Evolutionary conservation across 2,888 invertebrate genomes (phyloP).

Genomic region (Lasioglossum lativentre): DNA sequence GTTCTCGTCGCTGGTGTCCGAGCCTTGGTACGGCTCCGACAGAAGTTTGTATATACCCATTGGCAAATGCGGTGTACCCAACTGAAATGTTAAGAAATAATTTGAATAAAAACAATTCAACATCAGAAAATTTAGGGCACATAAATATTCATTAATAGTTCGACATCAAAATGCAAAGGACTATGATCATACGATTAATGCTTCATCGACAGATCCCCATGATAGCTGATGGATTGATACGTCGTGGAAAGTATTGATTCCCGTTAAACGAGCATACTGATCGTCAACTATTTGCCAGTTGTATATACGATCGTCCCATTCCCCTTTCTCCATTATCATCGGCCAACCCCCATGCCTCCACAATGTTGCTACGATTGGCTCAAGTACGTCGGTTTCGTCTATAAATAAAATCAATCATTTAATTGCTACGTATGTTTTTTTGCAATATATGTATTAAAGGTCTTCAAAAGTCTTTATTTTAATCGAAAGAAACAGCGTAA

Average conservation of each 20-base stretch:
- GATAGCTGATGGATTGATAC: background rate
- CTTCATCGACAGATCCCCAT: background rate
- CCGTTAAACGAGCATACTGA: conserved; percentile 61
- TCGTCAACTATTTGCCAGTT: conserved; percentile 74
- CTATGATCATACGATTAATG: conserved; percentile 23
- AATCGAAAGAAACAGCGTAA: no score
- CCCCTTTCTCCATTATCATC: conserved; percentile 70
- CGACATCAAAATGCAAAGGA: no score
- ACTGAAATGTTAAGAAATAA: conserved; percentile 16
- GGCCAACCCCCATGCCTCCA: conserved; percentile 77
- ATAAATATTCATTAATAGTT: no score
- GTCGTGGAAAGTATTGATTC: conserved; percentile 45
- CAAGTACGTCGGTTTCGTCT: conserved; percentile 64
- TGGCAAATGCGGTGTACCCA: conserved; percentile 20
- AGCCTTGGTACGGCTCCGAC: fast-evolving
- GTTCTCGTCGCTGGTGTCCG: conserved; percentile 44
- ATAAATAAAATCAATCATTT: conserved; percentile 5
- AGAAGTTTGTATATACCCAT: background rate
- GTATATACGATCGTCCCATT: conserved; percentile 71
- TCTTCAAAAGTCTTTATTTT: background rate
- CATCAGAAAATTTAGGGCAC: no score
- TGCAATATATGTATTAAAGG: background rate
- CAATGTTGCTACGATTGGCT: conserved; percentile 69
- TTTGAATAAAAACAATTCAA: background rate
- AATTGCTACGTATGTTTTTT: no score